phyloP scores from a whole-genome alignment of 2,888 invertebrate genomes.

The Sphecodes monilicornis region DNA sequence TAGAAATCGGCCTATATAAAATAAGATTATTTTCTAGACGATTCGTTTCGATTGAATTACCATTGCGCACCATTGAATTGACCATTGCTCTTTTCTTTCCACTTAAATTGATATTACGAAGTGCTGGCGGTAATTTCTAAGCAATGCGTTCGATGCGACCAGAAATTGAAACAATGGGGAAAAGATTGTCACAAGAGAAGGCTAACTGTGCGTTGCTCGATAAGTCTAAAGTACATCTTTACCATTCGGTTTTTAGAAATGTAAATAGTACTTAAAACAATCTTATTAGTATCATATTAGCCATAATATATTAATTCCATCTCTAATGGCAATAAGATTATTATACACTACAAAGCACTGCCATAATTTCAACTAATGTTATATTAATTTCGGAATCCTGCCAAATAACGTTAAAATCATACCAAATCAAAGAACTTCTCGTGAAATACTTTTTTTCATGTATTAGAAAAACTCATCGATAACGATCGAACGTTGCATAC shows the following conservation, averaged over 20 bases:
- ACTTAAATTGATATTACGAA: constrained; percentile 16
- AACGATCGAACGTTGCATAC: not conserved
- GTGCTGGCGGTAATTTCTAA: constrained; percentile 27
- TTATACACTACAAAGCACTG: constrained; percentile 81
- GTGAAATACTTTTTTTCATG: not conserved
- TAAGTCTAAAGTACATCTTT: constrained; percentile 37
- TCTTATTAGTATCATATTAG: constrained; percentile 47
- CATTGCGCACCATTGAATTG: not conserved
- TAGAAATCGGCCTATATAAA: constrained; percentile 50
- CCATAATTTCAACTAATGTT: constrained; percentile 78
- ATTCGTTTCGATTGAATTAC: not conserved
- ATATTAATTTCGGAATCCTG: constrained; percentile 75
- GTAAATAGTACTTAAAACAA: constrained; percentile 42
- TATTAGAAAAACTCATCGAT: not conserved
- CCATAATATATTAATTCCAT: constrained; percentile 63
- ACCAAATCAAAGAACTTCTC: constrained; percentile 37
- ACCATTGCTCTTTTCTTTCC: constrained; percentile 55
- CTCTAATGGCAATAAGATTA: constrained; percentile 77
- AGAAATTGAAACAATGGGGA: not conserved
- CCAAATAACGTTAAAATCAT: constrained; percentile 60
- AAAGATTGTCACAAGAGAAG: not conserved
- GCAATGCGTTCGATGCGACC: constrained; percentile 2
- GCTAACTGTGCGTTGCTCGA: constrained; percentile 25
- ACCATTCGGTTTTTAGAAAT: constrained; percentile 41
- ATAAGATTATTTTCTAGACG: constrained; percentile 3